Percentiles rank a stretch among this genome's conserved stretches.
These are phyloP conservation scores for Synanthedon vespiformis DNA, from an alignment of 2,888 invertebrate genomes.

Conservation along the genomic window DNA sequence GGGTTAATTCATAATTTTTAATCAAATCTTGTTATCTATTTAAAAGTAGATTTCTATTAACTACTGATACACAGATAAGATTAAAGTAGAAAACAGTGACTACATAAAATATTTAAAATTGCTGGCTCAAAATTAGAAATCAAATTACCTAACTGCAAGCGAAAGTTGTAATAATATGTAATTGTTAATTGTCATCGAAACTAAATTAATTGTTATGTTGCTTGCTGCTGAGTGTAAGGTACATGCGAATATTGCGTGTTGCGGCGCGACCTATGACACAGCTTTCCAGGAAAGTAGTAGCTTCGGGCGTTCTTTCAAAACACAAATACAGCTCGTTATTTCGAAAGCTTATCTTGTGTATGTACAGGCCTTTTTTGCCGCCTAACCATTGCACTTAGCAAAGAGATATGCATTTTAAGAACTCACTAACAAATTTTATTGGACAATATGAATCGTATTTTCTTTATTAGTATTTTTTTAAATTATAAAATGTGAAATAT, in stretches of 20 bases:
- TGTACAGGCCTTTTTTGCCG: slow-evolving; percentile 4
- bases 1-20: no score
- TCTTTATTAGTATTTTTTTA: no score
- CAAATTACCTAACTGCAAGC: no score
- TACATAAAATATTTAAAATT: no score
- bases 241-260: slow-evolving; percentile 39
- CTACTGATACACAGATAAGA: no score
- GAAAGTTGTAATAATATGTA: slow-evolving; percentile 7
- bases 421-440: no score
- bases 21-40: no score
- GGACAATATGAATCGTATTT: no score
- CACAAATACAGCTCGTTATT: slow-evolving; percentile 42
- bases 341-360: slow-evolving; percentile 39
- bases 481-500: no score
- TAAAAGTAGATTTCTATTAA: no score
- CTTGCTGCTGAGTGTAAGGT: slow-evolving; percentile 7
- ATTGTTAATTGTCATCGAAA: slow-evolving; percentile 31
- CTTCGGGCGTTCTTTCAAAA: slow-evolving; percentile 31
- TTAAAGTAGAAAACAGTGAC: no score
- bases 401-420: not conserved
- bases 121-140: no score
- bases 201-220: slow-evolving; percentile 48
- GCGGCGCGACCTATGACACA: slow-evolving; percentile 38
- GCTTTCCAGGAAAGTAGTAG: slow-evolving; percentile 46
- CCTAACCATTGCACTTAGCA: slow-evolving; percentile 2